Conservation (phyloP, 2,888 invertebrate species). For the Ectemnius cavifrons region DNA sequence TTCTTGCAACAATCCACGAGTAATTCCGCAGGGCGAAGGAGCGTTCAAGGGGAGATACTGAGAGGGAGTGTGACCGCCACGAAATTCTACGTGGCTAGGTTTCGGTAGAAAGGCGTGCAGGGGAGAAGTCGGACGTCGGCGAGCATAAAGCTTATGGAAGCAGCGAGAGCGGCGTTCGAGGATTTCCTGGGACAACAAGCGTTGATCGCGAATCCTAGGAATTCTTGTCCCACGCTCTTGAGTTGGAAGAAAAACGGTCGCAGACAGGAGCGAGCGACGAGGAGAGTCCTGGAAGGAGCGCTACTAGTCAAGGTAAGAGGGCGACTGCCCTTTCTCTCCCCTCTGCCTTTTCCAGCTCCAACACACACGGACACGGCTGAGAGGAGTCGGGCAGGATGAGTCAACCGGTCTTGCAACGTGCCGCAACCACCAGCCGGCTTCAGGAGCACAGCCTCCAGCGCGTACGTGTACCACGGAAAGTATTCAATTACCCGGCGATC, state of each 20-base stretch:
- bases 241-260: conserved; percentile 44
- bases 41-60: no score
- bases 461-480: conserved; percentile 33
- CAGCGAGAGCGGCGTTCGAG: background rate
- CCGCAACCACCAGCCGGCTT: conserved; percentile 36
- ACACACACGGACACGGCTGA: conserved; percentile 17
- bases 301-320: conserved; percentile 8
- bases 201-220: conserved; percentile 50
- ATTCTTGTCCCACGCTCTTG: conserved; percentile 57
- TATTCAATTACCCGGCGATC: conserved; percentile 57
- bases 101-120: no score
- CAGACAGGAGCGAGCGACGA: conserved; percentile 4
- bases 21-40: no score
- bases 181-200: no score
- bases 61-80: no score
- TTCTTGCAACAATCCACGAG: no score
- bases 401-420: conserved; percentile 51
- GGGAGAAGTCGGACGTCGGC: background rate
- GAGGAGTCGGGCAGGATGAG: conserved; percentile 48
- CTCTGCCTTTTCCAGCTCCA: conserved; percentile 7
- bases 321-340: no score
- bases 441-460: conserved; percentile 52
- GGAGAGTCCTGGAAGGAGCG: conserved; percentile 48
- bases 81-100: no score
- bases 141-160: background rate